Base-by-base conservation (phyloP, 2,113 vertebrate species). In the Tinamus guttatus region DNA sequence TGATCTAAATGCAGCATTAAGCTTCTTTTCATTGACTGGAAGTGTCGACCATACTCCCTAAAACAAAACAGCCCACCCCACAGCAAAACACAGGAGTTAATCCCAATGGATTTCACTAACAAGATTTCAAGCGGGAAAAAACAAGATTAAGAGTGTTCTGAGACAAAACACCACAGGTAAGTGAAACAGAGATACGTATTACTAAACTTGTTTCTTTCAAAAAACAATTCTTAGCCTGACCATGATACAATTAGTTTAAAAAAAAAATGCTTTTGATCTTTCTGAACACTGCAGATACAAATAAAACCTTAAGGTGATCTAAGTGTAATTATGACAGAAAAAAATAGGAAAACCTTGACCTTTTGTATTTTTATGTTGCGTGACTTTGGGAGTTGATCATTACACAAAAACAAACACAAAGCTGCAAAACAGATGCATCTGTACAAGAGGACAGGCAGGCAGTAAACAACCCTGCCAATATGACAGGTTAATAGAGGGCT, bases 41-140 rank as follows among this genome's bases (percentile, higher is more conserved):
- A 99, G 98, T 1, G 99, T 99, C 0, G 99, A 99, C 99, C 99
- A 99, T n/a, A 99, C 99, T 32, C 99, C 99, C 99, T 99, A 47
- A 47, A 96, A 93, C 30, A 95, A 51, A 92, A 88, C 7, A 92
- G 85, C 3, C 73, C 32, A 2, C 15, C 14, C 71, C 77, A 13
- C 56, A 78, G 21, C 73, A 92, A 75, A 81, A 80, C 3, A 0
- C 49, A 13, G 58, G 28, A 81, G 7, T 34, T 89, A 3, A 86
- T 40, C 41, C 77, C 51, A 64, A 78, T 28, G 52, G 16, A 67
- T 51, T 69, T 13, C 71, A 36, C n/a, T 49, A 78, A 74, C 7
- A 77, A 25, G 49, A 76, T 45, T 17, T 11, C 3, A 90, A 13
- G 24, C 36, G 5, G 81, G 13, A 7, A 78, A 78, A 56, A 94